Percentiles rank a stretch among this genome's conserved stretches.
These are phyloP conservation scores for Nannospalax galili DNA, from an alignment of 2,113 vertebrate genomes.

Conservation along the genomic window DNA sequence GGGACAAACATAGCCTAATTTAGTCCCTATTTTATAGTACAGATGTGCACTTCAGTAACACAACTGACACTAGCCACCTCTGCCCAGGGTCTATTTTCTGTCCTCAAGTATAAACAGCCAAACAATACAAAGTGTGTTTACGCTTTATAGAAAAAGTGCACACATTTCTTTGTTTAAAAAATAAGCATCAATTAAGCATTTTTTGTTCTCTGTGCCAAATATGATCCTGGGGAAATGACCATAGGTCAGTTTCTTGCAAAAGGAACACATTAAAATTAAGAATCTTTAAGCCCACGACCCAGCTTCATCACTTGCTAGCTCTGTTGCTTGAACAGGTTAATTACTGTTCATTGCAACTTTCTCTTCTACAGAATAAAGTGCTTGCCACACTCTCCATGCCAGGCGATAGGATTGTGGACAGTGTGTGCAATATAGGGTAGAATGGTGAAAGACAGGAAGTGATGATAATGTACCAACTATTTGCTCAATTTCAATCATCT, in stretches of 20 bases:
- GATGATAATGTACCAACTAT: neutral
- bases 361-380: neutral
- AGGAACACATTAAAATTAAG: neutral
- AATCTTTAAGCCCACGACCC: neutral
- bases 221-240: neutral
- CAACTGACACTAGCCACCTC: neutral
- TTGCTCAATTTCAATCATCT: neutral
- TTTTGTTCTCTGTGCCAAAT: neutral
- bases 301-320: neutral
- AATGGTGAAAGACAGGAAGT: neutral
- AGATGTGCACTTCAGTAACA: neutral
- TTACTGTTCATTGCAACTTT: neutral
- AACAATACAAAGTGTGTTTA: neutral
- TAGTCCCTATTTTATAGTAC: neutral
- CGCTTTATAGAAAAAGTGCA: neutral
- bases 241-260: neutral
- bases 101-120: neutral
- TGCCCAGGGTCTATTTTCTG: neutral
- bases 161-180: neutral
- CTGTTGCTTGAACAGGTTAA: neutral
- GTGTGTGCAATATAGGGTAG: neutral
- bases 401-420: neutral
- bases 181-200: neutral
- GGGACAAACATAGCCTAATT: neutral
- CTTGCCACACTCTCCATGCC: neutral